A percentile compares a stretch with the other conserved stretches of the same genome.
Evolutionary conservation across 2,888 invertebrate genomes (phyloP).

Genomic region (Eupithecia inturbata): DNA sequence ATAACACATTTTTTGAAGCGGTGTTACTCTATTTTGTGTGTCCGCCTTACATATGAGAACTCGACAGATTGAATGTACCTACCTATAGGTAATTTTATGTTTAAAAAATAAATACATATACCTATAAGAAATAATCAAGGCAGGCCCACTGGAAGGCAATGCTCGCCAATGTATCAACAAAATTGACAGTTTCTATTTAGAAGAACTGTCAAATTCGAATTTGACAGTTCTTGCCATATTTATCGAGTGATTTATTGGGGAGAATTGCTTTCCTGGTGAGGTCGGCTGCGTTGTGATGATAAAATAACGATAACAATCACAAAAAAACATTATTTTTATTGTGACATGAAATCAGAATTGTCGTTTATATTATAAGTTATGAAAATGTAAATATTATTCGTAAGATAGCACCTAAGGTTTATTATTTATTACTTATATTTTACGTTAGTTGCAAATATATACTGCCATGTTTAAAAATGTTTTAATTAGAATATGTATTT

Average conservation of each 20-base stretch:
- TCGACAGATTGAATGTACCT: background rate
- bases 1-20: constrained; percentile 11
- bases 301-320: background rate
- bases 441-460: background rate
- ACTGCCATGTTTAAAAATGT: background rate
- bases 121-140: background rate
- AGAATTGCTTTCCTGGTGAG: too few species aligned
- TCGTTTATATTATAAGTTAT: background rate
- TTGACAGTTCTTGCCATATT: too few species aligned
- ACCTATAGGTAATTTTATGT: background rate
- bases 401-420: background rate
- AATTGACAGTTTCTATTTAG: too few species aligned
- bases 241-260: too few species aligned
- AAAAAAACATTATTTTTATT: background rate
- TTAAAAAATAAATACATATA: background rate
- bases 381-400: background rate
- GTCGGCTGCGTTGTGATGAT: background rate
- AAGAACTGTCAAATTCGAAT: too few species aligned
- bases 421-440: background rate
- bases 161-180: too few species aligned
- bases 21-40: background rate
- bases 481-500: background rate
- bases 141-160: too few species aligned
- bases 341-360: background rate
- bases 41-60: background rate